phyloP scores from a whole-genome alignment of 2,797 vertebrate species.

The Pseudochaenichthys georgianus region DNA sequence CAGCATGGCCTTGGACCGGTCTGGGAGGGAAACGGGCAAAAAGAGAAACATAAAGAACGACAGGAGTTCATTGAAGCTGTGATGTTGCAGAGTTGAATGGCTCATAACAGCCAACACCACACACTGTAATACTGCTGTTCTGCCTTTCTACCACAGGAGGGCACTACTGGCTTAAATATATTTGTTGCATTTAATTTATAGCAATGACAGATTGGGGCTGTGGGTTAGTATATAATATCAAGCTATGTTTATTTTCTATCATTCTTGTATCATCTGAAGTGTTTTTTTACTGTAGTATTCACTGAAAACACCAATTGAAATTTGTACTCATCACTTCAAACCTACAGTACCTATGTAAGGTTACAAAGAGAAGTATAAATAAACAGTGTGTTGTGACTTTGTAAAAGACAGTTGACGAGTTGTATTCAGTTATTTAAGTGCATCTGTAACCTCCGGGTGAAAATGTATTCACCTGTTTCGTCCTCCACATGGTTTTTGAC shows the following conservation, averaged over 20 bases:
- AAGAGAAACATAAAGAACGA: conserved; percentile 5
- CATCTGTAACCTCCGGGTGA: not conserved
- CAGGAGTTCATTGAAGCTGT: not conserved
- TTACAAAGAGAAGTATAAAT: not conserved
- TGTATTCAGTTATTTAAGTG: not conserved
- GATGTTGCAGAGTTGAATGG: not conserved
- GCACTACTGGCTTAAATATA: not conserved
- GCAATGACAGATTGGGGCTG: not conserved
- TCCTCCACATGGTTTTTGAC: conserved; percentile 92
- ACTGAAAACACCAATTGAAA: not conserved
- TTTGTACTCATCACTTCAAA: no score
- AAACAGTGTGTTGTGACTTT: not conserved
- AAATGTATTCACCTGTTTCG: conserved; percentile 81
- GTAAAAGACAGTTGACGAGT: not conserved
- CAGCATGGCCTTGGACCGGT: conserved; percentile 87
- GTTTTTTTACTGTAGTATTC: not conserved
- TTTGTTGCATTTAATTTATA: not conserved
- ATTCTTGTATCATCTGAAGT: not conserved
- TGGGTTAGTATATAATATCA: not conserved
- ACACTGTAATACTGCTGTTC: not conserved
- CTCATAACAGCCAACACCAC: not conserved
- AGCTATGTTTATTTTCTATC: not conserved
- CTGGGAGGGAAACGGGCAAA: conserved; percentile 57
- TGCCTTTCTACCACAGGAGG: not conserved
- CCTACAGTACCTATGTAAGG: not conserved